A percentile compares a stretch with the other conserved stretches of the same genome.
phyloP scores from a whole-genome alignment of 2,113 vertebrate species.

The Gulo gulo region DNA sequence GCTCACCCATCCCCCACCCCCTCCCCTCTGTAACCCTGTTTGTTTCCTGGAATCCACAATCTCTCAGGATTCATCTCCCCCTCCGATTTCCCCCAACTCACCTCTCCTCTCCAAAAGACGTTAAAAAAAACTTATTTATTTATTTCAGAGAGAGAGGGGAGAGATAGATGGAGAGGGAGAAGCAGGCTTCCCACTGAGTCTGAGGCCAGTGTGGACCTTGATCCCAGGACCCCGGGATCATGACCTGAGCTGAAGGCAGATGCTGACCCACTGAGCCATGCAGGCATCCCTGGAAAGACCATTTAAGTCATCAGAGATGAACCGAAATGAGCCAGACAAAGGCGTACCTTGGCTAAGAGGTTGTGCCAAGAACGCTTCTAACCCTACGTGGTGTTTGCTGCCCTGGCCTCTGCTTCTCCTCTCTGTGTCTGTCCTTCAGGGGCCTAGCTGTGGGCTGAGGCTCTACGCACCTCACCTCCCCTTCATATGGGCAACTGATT shows the following conservation, averaged over 20 bases:
- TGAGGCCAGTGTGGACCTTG: neutral
- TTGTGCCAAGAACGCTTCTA: neutral
- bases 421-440: neutral
- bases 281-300: neutral
- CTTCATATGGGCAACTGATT: neutral
- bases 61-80: no score
- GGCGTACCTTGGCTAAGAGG: accelerated
- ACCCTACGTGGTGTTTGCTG: neutral
- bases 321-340: neutral
- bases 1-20: no score
- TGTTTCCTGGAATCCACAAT: no score
- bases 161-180: neutral
- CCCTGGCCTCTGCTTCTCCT: neutral
- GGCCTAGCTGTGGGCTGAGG: neutral
- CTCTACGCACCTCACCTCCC: no score
- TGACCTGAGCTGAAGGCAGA: neutral
- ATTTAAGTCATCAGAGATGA: neutral
- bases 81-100: no score
- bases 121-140: neutral
- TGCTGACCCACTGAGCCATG: neutral
- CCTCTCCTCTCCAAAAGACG: no score
- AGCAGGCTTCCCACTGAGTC: neutral
- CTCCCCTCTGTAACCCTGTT: no score
- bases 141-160: neutral
- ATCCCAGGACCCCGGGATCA: neutral